phyloP scores from a whole-genome alignment of 2,888 invertebrate species.

The Dyspetes luteomarginatus region DNA sequence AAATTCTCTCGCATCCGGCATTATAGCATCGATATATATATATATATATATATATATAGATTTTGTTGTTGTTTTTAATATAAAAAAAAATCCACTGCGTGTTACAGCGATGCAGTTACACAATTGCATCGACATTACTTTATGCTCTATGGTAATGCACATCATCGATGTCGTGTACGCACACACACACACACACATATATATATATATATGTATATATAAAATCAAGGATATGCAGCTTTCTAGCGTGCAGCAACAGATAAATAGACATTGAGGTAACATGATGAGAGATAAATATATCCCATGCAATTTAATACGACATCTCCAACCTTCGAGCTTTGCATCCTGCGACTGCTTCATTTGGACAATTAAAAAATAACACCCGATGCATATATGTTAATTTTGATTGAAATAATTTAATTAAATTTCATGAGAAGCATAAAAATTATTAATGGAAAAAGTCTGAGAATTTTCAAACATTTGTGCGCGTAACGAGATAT shows the following conservation, averaged over 20 bases:
- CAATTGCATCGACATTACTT: slow-evolving; percentile 52
- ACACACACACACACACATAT: not conserved
- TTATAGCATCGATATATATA: slow-evolving; percentile 1
- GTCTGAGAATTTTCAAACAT: too few species aligned
- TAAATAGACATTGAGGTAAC: slow-evolving; percentile 52
- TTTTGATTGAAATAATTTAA: too few species aligned
- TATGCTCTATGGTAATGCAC: slow-evolving; percentile 29
- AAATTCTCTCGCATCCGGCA: slow-evolving; percentile 37
- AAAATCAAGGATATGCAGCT: slow-evolving; percentile 55
- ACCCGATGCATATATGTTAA: too few species aligned
- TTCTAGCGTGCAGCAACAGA: slow-evolving; percentile 50
- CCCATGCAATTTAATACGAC: slow-evolving; percentile 38
- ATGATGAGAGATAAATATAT: slow-evolving; percentile 47
- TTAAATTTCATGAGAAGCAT: too few species aligned
- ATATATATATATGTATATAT: not conserved
- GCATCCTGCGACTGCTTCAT: not conserved
- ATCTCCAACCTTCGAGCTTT: slow-evolving; percentile 35
- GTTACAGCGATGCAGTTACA: slow-evolving; percentile 42
- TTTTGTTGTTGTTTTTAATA: slow-evolving; percentile 30
- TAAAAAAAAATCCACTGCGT: slow-evolving; percentile 48
- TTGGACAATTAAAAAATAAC: not conserved
- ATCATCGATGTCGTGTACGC: too few species aligned
- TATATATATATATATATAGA: not conserved
- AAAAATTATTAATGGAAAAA: too few species aligned
- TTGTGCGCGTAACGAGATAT: too few species aligned